Percentiles rank a stretch among this genome's conserved stretches.
Evolutionary conservation across 2,113 vertebrate species (phyloP).

Genomic region (Tupaia tana): DNA sequence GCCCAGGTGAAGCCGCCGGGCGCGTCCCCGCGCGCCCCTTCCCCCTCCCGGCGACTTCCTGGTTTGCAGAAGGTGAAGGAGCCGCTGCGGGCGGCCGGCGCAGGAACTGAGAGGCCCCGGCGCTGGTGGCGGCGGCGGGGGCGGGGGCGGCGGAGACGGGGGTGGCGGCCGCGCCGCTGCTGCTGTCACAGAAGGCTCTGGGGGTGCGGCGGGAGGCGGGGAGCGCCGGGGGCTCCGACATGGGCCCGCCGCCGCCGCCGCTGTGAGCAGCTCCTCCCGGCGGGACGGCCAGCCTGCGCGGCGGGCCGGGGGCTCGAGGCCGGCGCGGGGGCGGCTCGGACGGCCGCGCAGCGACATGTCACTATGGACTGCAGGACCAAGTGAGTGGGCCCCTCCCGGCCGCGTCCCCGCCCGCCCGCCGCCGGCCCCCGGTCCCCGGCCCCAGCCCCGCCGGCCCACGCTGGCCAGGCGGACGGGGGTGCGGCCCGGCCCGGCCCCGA

Average conservation of each 20-base stretch:
- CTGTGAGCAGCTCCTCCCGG: constrained; percentile 30
- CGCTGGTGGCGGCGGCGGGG: constrained; percentile 70
- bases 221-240: constrained; percentile 50
- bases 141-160: constrained; percentile 60
- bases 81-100: constrained; percentile 67
- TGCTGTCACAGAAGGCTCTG: constrained; percentile 73
- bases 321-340: constrained; percentile 60
- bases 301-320: not conserved
- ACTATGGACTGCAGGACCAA: constrained; percentile 95
- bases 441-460: not conserved
- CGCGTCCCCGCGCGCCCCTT: constrained; percentile 54
- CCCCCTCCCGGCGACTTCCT: constrained; percentile 81
- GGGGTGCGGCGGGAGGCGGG: constrained; percentile 60
- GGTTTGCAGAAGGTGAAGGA: constrained; percentile 82
- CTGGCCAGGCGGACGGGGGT: not conserved
- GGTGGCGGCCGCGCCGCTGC: constrained; percentile 73
- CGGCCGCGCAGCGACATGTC: constrained; percentile 87
- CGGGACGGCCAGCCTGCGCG: constrained; percentile 20
- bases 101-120: constrained; percentile 65
- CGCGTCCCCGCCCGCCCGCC: not conserved
- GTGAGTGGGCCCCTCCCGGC: constrained; percentile 84
- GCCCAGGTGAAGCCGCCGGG: constrained; percentile 63
- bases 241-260: constrained; percentile 56
- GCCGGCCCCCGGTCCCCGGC: not conserved
- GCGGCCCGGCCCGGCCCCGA: not conserved